Conservation (phyloP, 2,797 vertebrate genomes). For the Eurystomus glaucurus region DNA sequence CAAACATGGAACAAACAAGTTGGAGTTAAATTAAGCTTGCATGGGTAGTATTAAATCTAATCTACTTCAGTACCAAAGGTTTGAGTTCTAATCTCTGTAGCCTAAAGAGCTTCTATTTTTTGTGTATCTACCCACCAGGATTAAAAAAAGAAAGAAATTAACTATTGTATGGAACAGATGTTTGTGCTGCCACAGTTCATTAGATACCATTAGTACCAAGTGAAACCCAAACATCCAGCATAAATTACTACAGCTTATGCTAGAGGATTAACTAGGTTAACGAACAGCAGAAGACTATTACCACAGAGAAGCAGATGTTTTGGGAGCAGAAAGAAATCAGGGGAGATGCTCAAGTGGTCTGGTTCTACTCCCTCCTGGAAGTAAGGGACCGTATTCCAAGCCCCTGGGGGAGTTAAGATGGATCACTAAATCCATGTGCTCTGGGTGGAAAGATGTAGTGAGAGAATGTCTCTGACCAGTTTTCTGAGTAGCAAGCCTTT, state of each 20-base stretch:
- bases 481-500: background rate
- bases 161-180: conserved; percentile 52
- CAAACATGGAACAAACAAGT: background rate
- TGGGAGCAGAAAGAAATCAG: conserved; percentile 8
- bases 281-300: conserved; percentile 26
- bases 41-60: background rate
- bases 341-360: background rate
- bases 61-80: conserved; percentile 20
- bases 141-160: background rate
- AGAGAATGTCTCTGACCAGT: background rate
- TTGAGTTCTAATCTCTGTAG: conserved; percentile 1
- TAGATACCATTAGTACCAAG: conserved; percentile 40
- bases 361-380: background rate
- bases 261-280: conserved; percentile 58
- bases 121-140: background rate
- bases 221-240: conserved; percentile 31
- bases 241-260: conserved; percentile 43
- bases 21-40: background rate
- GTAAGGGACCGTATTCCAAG: background rate
- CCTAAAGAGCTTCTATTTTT: conserved; percentile 7
- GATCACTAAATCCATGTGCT: background rate
- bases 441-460: background rate
- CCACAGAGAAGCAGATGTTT: conserved; percentile 45
- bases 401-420: background rate
- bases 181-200: conserved; percentile 46